phyloP scores from a whole-genome alignment of 2,888 invertebrate genomes.

The Thelaira solivaga region DNA sequence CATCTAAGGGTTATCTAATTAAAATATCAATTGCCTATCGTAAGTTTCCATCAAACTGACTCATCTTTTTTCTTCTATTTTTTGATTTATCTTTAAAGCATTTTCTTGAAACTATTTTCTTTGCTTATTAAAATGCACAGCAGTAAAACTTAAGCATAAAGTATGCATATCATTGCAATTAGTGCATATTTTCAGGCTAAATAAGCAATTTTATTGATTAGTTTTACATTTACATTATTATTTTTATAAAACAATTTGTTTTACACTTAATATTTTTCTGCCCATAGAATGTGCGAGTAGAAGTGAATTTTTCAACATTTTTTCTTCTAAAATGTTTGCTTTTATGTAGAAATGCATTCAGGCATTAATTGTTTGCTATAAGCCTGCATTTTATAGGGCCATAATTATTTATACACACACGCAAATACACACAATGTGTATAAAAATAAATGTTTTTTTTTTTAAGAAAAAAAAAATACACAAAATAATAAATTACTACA shows the following conservation, averaged over 20 bases:
- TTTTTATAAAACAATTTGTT: too few species aligned
- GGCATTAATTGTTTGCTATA: constrained; percentile 45
- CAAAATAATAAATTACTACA: constrained; percentile 26
- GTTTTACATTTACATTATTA: neutral
- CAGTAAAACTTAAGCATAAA: neutral
- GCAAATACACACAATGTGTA: neutral
- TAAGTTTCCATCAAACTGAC: neutral
- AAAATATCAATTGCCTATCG: neutral
- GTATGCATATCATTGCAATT: constrained; percentile 41
- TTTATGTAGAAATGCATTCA: constrained; percentile 36
- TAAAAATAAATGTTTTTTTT: neutral
- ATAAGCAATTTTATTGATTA: constrained; percentile 58
- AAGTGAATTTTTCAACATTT: neutral
- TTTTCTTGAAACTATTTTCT: neutral
- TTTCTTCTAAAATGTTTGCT: neutral
- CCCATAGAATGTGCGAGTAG: too few species aligned
- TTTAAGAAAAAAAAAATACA: neutral
- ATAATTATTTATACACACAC: constrained; percentile 34
- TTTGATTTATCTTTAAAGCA: neutral
- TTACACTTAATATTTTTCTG: too few species aligned
- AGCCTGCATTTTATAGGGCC: constrained; percentile 46
- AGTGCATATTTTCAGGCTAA: constrained; percentile 54
- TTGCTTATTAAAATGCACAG: too few species aligned
- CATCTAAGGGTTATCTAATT: neutral
- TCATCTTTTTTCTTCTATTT: neutral